Evolutionary conservation across 2,797 vertebrate genomes (phyloP).

Genomic region (Myotis vivesi): DNA sequence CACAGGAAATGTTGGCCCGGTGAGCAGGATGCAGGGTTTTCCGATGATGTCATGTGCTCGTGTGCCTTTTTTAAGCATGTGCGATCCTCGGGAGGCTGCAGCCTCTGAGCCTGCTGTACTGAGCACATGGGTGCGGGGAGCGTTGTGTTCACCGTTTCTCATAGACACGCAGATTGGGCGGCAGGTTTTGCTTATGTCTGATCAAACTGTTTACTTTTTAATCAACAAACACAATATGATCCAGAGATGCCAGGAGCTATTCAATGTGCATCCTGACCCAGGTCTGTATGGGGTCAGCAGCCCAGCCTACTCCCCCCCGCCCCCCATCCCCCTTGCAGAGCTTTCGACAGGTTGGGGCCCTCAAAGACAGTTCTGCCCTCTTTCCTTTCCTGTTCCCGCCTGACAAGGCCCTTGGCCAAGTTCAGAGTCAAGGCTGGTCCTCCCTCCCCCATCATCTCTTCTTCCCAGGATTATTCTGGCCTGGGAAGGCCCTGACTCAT

Average conservation of each 20-base stretch:
- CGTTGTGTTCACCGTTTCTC: neutral
- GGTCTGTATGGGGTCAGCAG: neutral
- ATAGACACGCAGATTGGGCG: neutral
- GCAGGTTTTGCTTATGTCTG: constrained; percentile 59
- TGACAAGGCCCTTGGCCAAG: neutral
- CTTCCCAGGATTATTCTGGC: neutral
- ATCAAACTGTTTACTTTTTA: neutral
- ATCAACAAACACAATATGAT: constrained; percentile 35
- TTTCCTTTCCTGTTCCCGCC: neutral
- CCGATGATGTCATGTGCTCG: neutral
- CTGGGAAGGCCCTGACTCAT: neutral
- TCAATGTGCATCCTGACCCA: neutral
- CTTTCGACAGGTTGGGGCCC: neutral
- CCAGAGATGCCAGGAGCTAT: neutral
- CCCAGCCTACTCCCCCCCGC: neutral
- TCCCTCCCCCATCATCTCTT: neutral
- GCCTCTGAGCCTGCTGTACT: neutral
- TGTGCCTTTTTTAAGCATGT: neutral
- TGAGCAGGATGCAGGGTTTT: constrained; percentile 38
- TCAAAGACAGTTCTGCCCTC: neutral
- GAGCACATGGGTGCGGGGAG: neutral
- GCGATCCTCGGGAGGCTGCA: neutral
- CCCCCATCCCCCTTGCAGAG: accelerated
- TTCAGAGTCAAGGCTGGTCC: neutral
- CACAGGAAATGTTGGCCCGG: neutral